Conservation (phyloP, 1,140 invertebrate species). For the Pygmarrhopalites habei region DNA sequence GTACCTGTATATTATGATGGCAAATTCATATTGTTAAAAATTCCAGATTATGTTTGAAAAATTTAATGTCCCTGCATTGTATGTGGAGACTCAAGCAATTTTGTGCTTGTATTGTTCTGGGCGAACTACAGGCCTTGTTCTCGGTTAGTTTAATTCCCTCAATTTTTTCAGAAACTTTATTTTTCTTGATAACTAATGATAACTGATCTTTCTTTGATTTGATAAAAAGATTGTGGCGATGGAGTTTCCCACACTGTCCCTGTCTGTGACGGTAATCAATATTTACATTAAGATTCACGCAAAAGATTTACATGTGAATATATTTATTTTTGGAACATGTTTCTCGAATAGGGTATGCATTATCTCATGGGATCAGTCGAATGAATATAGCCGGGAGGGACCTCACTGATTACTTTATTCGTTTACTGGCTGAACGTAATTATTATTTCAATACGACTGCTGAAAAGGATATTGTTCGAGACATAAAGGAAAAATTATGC, state of each 20-base stretch:
- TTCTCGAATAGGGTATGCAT: conserved; percentile 42
- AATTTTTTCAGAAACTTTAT: too few relatives aligned
- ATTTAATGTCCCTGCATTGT: conserved; percentile 51
- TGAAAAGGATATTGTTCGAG: conserved; percentile 55
- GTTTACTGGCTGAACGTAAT: conserved; percentile 48
- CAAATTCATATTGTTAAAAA: too few relatives aligned
- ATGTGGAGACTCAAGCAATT: conserved; percentile 48
- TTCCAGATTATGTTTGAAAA: conserved; percentile 52
- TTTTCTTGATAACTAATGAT: too few relatives aligned
- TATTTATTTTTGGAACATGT: background rate
- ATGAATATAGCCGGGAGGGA: conserved; percentile 52
- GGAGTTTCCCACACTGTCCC: conserved; percentile 49
- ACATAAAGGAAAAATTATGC: conserved; percentile 57
- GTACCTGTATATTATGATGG: too few relatives aligned
- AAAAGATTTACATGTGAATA: background rate
- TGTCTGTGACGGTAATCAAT: conserved; percentile 47
- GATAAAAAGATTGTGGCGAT: conserved; percentile 50
- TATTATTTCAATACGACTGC: conserved; percentile 50
- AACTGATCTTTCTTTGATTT: too few relatives aligned
- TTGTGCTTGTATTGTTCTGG: conserved; percentile 49
- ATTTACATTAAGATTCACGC: too few relatives aligned
- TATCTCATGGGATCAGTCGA: conserved; percentile 51
- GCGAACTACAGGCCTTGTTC: conserved; percentile 49
- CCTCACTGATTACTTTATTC: conserved; percentile 52
- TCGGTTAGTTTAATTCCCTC: too few relatives aligned